A percentile compares a stretch with the other conserved stretches of the same genome.
Evolutionary conservation across 2,888 invertebrate genomes (phyloP).

Genomic region (Sturmia bella): DNA sequence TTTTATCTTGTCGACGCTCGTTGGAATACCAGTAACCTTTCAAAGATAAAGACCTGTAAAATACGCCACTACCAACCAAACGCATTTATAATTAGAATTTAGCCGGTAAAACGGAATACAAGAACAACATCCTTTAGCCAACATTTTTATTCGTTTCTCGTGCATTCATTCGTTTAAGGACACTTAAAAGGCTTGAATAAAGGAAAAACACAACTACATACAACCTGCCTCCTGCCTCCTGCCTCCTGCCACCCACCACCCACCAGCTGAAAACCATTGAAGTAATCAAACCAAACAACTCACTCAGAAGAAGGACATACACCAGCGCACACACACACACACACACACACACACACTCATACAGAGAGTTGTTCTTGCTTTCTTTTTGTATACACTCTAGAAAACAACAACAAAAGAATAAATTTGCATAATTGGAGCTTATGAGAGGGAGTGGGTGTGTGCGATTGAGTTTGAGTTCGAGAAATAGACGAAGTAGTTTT

Average conservation of each 20-base stretch:
- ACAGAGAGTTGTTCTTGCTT: neutral
- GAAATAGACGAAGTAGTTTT: slow-evolving; percentile 26
- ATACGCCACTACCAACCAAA: slow-evolving; percentile 24
- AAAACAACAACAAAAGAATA: slow-evolving; percentile 51
- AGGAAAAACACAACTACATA: slow-evolving; percentile 26
- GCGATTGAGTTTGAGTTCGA: neutral
- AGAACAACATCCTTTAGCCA: slow-evolving; percentile 37
- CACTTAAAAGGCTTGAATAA: slow-evolving; percentile 18
- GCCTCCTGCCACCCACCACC: no score
- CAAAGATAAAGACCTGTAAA: slow-evolving; percentile 52
- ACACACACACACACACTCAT: no score
- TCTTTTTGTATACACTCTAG: slow-evolving; percentile 24
- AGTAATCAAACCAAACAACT: slow-evolving; percentile 20
- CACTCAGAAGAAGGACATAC: slow-evolving; percentile 10
- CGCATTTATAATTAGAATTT: slow-evolving; percentile 68
- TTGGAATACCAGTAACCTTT: slow-evolving; percentile 42
- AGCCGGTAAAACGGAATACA: slow-evolving; percentile 52
- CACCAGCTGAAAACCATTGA: neutral
- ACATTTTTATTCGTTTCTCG: slow-evolving; percentile 2
- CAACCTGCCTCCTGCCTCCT: neutral
- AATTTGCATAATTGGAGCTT: slow-evolving; percentile 61
- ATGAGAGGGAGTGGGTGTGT: neutral
- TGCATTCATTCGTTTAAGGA: slow-evolving; percentile 34
- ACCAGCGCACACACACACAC: no score
- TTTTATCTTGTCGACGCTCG: slow-evolving; percentile 18